Evolutionary conservation across 2,113 vertebrate species (phyloP), one percentile per base, ranked within the genome.

Genomic region (Strix uralensis): DNA sequence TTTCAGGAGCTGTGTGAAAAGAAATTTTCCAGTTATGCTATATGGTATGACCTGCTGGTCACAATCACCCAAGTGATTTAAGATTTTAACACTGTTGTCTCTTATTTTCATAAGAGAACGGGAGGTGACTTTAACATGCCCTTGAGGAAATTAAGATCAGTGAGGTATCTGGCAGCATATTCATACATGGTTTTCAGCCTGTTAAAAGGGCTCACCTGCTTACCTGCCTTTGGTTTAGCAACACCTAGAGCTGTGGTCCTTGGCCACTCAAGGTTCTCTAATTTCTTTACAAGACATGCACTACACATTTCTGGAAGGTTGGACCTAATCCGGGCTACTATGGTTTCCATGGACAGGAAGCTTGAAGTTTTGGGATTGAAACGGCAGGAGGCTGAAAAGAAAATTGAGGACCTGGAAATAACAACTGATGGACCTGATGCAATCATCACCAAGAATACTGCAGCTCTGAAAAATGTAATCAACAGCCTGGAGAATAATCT

Each of bases 361-460:
- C 40, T 86, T 94, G 81, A 95, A 97, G 80, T 58, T 97, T 91
- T 92, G 67, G 78, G 85, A 90, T 96, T 96, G 96, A 93, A 95
- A 94, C 38, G 11, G 77, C 93, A 94, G 92, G 96, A 95, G 81
- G 58, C 25, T 91, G 91, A 89, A 88, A 95, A 96, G 86, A 97
- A 97, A 97, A 96, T 71, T 73, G 94, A 96, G 73, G 82, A 75
- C 89, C 74, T 94, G 90, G 88, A 97, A 96, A 91, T 86, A 93
- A 77, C 74, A 95, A 94, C 80, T 73, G 44, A 94, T 94, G 63
- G 88, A 74, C 91, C 55, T 95, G 94, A 96, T 22, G 77, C 58
- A 92, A 92, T 83, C 90, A 92, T 44, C 61, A 55, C 49, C 20
- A 10, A 79, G 79, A 96, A 92, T 71, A 94, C 63, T 86, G 70